phyloP scores from a whole-genome alignment of 2,113 vertebrate species.

The Cynocephalus volans region DNA sequence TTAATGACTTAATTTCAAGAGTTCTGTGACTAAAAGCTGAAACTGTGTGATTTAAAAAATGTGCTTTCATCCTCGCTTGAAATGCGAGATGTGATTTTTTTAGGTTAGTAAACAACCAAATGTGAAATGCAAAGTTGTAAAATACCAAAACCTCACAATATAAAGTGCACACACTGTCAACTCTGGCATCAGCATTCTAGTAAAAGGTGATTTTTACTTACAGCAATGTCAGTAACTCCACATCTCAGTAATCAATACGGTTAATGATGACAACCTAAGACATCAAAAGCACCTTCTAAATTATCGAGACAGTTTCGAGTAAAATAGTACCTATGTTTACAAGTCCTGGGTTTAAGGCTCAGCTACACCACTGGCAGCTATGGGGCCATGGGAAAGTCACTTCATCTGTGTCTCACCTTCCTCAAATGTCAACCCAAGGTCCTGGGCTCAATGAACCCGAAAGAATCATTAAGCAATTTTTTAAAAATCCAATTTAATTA shows the following conservation, averaged over 20 bases:
- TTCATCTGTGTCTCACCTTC: neutral
- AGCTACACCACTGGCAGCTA: neutral
- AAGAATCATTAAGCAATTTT: neutral
- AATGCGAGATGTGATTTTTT: neutral
- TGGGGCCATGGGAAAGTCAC: neutral
- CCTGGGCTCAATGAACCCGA: neutral
- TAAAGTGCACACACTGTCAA: neutral
- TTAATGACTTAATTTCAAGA: conserved; percentile 66
- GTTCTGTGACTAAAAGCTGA: conserved; percentile 59
- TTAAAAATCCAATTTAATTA: neutral
- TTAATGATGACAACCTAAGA: neutral
- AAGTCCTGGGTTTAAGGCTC: neutral
- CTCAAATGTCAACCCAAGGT: neutral
- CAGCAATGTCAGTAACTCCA: neutral
- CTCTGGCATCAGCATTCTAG: neutral
- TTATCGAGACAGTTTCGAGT: neutral
- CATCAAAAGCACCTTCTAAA: neutral
- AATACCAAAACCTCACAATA: neutral
- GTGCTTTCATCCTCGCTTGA: conserved; percentile 1
- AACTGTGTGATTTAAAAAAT: neutral
- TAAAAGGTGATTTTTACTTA: neutral
- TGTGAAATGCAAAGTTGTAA: conserved; percentile 12
- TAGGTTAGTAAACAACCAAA: conserved; percentile 42
- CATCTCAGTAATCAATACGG: neutral
- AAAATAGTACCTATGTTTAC: neutral